Evolutionary conservation across 2,113 vertebrate genomes (phyloP).

Genomic region (Verasper variegatus): DNA sequence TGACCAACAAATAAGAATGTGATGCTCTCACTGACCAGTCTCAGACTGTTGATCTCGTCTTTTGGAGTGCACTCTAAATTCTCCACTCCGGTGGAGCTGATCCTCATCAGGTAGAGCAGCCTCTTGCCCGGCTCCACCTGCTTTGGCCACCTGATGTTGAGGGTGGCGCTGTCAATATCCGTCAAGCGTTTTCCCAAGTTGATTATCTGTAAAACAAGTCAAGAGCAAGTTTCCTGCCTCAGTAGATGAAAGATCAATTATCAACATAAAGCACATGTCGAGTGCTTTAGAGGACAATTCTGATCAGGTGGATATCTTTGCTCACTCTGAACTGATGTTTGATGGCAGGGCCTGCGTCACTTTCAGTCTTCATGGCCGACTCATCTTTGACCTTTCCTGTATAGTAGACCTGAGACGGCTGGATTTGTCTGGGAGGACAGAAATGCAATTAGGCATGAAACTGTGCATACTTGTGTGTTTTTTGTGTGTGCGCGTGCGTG

Average conservation of each 20-base stretch:
- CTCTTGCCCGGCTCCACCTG: conserved; percentile 79
- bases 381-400: conserved; percentile 83
- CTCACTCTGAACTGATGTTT: conserved; percentile 93
- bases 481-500: background rate
- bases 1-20: background rate
- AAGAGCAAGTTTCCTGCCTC: background rate
- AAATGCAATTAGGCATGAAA: conserved; percentile 1
- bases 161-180: conserved; percentile 84
- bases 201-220: conserved; percentile 83
- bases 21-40: conserved; percentile 53
- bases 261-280: background rate
- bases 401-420: conserved; percentile 94
- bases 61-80: conserved; percentile 81
- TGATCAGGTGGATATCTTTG: conserved; percentile 7
- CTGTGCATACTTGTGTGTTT: background rate
- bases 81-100: conserved; percentile 85
- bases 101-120: conserved; percentile 92
- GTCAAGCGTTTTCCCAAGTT: conserved; percentile 91
- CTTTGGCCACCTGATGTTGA: conserved; percentile 92
- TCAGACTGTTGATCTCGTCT: conserved; percentile 81
- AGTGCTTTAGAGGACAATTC: background rate
- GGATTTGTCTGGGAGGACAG: conserved; percentile 83
- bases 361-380: conserved; percentile 86
- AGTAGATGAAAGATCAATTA: background rate
- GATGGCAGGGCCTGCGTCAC: conserved; percentile 90